phyloP scores from a whole-genome alignment of 2,888 invertebrate genomes.

The Eupithecia dodoneata region DNA sequence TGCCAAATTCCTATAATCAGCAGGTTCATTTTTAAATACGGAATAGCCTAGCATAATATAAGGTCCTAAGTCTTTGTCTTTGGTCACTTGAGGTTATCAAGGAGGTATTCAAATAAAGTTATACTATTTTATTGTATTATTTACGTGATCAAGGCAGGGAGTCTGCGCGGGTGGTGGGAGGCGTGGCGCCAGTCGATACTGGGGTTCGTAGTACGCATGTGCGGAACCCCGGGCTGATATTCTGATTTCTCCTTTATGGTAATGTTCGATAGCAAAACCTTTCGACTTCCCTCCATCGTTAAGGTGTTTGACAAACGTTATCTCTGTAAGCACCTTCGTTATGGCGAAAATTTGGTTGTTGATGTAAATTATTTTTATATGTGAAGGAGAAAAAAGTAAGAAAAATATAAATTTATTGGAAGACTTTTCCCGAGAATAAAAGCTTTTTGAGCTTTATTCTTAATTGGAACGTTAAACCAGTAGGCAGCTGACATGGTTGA shows the following conservation, averaged over 20 bases:
- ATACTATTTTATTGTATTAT: constrained; percentile 80
- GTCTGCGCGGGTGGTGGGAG: constrained; percentile 63
- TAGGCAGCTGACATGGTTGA: too few relatives aligned
- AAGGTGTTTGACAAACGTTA: constrained; percentile 55
- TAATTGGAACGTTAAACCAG: not conserved
- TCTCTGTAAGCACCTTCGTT: constrained; percentile 39
- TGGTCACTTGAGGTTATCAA: constrained; percentile 8
- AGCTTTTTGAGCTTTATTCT: not conserved
- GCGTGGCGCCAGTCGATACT: constrained; percentile 66
- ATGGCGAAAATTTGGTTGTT: constrained; percentile 23
- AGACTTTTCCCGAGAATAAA: not conserved
- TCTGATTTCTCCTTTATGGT: constrained; percentile 78
- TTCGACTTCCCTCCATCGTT: constrained; percentile 55
- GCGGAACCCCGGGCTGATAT: constrained; percentile 71
- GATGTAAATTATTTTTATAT: constrained; percentile 7
- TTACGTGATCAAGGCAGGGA: constrained; percentile 66
- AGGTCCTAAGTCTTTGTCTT: constrained; percentile 14
- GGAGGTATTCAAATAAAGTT: constrained; percentile 69
- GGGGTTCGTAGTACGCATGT: constrained; percentile 69
- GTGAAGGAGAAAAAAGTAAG: not conserved
- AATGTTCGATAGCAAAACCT: constrained; percentile 72
- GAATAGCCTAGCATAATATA: constrained; percentile 16
- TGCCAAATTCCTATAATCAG: not conserved
- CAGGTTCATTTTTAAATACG: not conserved
- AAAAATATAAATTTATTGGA: not conserved